These are phyloP conservation scores for Melieria omissa DNA, from an alignment of 2,888 invertebrate genomes.

Conservation along the genomic window DNA sequence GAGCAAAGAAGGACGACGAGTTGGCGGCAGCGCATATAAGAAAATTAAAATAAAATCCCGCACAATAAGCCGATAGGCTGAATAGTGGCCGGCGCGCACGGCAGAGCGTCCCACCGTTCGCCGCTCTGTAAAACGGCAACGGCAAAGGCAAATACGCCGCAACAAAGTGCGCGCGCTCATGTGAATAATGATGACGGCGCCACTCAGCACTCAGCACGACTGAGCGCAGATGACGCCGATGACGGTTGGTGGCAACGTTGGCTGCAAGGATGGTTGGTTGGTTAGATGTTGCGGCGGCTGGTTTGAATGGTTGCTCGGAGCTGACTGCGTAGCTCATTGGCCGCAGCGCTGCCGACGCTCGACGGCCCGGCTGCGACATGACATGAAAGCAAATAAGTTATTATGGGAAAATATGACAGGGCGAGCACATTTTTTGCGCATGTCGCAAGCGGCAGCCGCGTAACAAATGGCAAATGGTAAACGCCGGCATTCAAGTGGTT, in stretches of 20 bases:
- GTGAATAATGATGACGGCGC: constrained; percentile 26
- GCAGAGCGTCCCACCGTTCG: neutral
- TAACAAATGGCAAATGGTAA: constrained; percentile 46
- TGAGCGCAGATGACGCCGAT: neutral
- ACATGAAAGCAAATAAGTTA: constrained; percentile 55
- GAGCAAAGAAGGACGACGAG: neutral
- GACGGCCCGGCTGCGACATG: constrained; percentile 32
- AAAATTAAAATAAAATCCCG: constrained; percentile 29
- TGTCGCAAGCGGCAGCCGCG: constrained; percentile 13
- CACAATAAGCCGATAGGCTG: constrained; percentile 42
- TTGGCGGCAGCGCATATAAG: neutral
- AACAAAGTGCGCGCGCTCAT: constrained; percentile 23
- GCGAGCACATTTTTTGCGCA: constrained; percentile 47
- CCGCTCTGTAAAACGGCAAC: constrained; percentile 6
- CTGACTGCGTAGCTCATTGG: neutral
- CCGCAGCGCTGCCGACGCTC: neutral
- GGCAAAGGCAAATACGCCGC: neutral
- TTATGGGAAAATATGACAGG: constrained; percentile 61
- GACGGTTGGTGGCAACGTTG: neutral
- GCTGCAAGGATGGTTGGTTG: neutral
- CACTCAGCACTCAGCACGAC: neutral
- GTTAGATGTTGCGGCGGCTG: neutral
- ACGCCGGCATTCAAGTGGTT: constrained; percentile 51
- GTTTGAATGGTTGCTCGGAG: neutral
- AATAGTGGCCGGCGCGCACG: constrained; percentile 21